Percentiles rank a stretch among this genome's conserved stretches.
These are phyloP conservation scores for Sylvia borin DNA, from an alignment of 2,797 vertebrate genomes.

Conservation along the genomic window DNA sequence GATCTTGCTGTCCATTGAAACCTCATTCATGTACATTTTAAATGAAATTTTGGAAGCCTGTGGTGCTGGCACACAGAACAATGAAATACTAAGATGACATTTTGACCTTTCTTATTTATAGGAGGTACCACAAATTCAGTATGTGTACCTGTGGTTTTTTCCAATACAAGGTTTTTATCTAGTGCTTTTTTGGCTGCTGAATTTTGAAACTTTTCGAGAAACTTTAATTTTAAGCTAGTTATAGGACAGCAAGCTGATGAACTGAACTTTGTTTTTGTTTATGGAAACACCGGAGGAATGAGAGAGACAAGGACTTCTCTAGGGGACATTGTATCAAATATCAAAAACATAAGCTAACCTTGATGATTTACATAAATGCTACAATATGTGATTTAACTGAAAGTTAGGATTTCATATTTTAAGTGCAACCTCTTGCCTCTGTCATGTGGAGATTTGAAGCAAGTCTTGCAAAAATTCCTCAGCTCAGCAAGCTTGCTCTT, in stretches of 20 bases:
- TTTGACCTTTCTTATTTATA: not conserved
- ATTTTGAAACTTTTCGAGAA: conserved; percentile 4
- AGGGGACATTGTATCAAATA: conserved; percentile 21
- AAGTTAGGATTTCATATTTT: conserved; percentile 53
- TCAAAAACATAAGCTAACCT: conserved; percentile 44
- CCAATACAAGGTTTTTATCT: not conserved
- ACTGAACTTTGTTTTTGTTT: conserved; percentile 44
- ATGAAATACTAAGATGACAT: not conserved
- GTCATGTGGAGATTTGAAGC: conserved; percentile 56
- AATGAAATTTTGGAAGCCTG: not conserved
- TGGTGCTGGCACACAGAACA: not conserved
- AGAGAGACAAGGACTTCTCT: conserved; percentile 27
- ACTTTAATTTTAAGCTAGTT: not conserved
- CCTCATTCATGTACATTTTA: not conserved
- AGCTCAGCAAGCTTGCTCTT: conserved; percentile 49
- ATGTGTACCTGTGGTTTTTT: not conserved
- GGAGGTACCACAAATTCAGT: not conserved
- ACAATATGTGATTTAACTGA: conserved; percentile 49
- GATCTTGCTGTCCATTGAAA: not conserved
- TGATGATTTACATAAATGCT: conserved; percentile 60
- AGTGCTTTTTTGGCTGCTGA: not conserved
- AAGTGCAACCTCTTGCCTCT: conserved; percentile 49
- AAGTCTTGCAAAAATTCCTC: conserved; percentile 55
- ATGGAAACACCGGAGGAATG: not conserved
- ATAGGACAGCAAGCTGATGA: not conserved